Base-by-base conservation (phyloP, 2,113 vertebrate species). In the Ctenodactylus gundi region DNA sequence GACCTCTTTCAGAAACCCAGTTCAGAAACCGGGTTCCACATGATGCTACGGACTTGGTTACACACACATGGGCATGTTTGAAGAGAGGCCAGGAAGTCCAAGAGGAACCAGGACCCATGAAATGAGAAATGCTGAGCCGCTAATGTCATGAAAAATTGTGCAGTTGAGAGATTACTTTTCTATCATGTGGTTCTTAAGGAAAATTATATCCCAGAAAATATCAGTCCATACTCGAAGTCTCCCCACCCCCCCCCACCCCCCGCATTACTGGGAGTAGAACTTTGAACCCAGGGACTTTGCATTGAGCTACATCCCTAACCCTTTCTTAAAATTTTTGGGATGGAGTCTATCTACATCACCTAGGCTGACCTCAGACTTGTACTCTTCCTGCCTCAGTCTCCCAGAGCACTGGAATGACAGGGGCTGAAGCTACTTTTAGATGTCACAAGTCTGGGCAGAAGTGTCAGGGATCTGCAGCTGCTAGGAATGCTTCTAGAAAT, bases 391-490 rank as follows among this genome's bases (percentile, higher is more conserved):
- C 44, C 23, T 72, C 39, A 41, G 68, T 23, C 11, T 44, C 39
- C 5, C 23, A 27, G 23, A 21, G 6, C 44, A 25, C 68, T 72
- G 67, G 11, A 5, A 41, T 25, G 39, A 70, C 3, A 72, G 68
- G 23, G 41, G 68, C 41, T 27, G 67, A 44, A 72, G 23, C 25
- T 7, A 14, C 53, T 17, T 29, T 49, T 23, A 49, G 20, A 31
- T 58, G 20, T 15, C 41, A 60, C 13, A 23, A 9, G 6, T 18
- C 14, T 12, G 67, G 18, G 53, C 5, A 3, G 20, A 25, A 5
- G 7, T n/a, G 13, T n/a, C 5, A 31, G 6, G 6, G 9, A 18
- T 36, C 3, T 17, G 3, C 6, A 25, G n/a, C 29, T 6, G 2
- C 4, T 0, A 64, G 17, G 7, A 7, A 60, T 25, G 4, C 11